phyloP scores from a whole-genome alignment of 1,140 invertebrate species.

The Megathymus violae region DNA sequence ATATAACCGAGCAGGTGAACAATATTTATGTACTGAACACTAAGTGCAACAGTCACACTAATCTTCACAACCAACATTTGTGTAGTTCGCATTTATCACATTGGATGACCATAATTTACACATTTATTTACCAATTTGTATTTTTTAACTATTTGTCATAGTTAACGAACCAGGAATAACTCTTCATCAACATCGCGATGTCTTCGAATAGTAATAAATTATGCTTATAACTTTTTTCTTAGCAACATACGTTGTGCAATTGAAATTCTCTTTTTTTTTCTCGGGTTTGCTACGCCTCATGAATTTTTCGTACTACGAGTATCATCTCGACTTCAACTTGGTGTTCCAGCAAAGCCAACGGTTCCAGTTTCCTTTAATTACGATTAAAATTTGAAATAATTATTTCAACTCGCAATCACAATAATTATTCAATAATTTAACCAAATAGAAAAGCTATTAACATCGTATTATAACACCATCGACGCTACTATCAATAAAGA shows the following conservation, averaged over 20 bases:
- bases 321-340: not conserved
- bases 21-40: constrained; percentile 27
- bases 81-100: constrained; percentile 58
- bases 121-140: constrained; percentile 65
- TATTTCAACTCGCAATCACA: constrained; percentile 20
- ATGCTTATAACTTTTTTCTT: constrained; percentile 46
- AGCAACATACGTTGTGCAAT: constrained; percentile 48
- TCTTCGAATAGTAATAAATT: constrained; percentile 53
- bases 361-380: too few species aligned
- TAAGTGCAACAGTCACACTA: constrained; percentile 41
- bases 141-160: constrained; percentile 73
- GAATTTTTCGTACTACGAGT: constrained; percentile 40
- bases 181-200: constrained; percentile 50
- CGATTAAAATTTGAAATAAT: constrained; percentile 13
- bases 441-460: constrained; percentile 6
- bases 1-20: constrained; percentile 44
- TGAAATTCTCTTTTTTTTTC: constrained; percentile 48
- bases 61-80: constrained; percentile 50
- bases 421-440: constrained; percentile 25
- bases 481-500: constrained; percentile 18
- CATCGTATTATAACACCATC: constrained; percentile 10
- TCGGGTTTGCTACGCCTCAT: constrained; percentile 43
- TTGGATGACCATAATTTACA: constrained; percentile 65
- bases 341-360: not conserved
- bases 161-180: constrained; percentile 60